Evolutionary conservation across 2,888 invertebrate genomes (phyloP).

Genomic region (Rambutsinella grinnellia): DNA sequence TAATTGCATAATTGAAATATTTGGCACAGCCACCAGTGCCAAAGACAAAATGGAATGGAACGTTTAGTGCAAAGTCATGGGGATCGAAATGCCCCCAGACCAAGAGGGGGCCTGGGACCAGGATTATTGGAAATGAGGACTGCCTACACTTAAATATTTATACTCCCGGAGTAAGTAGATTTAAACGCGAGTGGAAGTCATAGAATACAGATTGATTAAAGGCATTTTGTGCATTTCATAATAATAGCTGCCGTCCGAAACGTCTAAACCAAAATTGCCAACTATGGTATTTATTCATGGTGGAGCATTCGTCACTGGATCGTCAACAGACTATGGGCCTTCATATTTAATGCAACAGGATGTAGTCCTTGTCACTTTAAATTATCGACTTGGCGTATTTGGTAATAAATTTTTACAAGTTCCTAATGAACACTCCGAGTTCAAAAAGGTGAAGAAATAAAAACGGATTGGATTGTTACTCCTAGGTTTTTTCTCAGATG

Average conservation of each 20-base stretch:
- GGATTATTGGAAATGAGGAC: conserved; percentile 27
- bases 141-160: conserved; percentile 51
- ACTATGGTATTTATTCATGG: conserved; percentile 54
- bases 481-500: conserved; percentile 48
- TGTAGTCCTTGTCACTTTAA: conserved; percentile 37
- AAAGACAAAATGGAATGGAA: conserved; percentile 51
- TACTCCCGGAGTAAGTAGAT: conserved; percentile 21
- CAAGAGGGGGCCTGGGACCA: conserved; percentile 18
- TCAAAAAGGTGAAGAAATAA: too few relatives aligned
- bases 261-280: conserved; percentile 12
- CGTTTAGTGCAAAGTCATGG: conserved; percentile 39
- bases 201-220: too few relatives aligned
- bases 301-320: conserved; percentile 40
- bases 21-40: conserved; percentile 55
- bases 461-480: too few relatives aligned
- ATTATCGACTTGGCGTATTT: conserved; percentile 42
- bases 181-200: too few relatives aligned
- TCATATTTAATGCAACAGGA: conserved; percentile 47
- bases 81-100: conserved; percentile 49
- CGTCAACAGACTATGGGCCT: conserved; percentile 37
- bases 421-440: too few relatives aligned
- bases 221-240: too few relatives aligned
- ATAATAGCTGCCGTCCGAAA: conserved; percentile 17
- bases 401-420: too few relatives aligned
- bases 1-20: neutral